Base-by-base conservation (phyloP, 1,140 invertebrate genomes). In the Lasaia peninsularis region DNA sequence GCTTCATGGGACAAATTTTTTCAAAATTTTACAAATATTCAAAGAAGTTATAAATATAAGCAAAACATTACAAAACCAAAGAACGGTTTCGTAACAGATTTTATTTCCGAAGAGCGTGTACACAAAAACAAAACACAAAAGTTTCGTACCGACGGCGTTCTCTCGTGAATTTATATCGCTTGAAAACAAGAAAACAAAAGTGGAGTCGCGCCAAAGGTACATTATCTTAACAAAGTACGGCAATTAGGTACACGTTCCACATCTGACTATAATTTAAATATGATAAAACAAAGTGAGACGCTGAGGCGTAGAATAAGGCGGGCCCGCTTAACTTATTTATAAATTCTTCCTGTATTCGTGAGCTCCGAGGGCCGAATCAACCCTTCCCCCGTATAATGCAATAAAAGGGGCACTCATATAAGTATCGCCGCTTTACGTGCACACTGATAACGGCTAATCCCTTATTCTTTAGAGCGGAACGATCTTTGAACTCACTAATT, bases 261-360 rank as follows among this genome's bases (percentile, higher is more conserved):
- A 87, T 88, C 84, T 87, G 78, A 87, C 84, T 88, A 82, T 88
- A 88, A 88, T 88, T 87, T 88, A 87, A 88, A 88, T 88, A 88
- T 88, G 86, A 88, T 88, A 88, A 86, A 88, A 88, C 86, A 86
- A 78, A 80, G 78, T 76, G 73, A 75, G 75, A 82, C 77, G 75
- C 62, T 51, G 73, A 81, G 71, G 69, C 76, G 74, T 79, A 85
- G 81, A 86, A 85, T 85, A 78, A 77, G 79, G 84, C 73, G 77
- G 69, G 75, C 71, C 69, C 65, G 60, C 61, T 75, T 87, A 86
- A 86, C 80, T 88, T 88, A 88, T 88, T 88, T 88, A 87, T 85
- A 84, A 86, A 88, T 87, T 87, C 81, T 86, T 86, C 74, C 66
- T 66, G 70, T 76, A 62, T 65, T 67, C 67, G 40, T 63, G 63